phyloP scores from a whole-genome alignment of 2,888 invertebrate species.

The Drosophila cognata region DNA sequence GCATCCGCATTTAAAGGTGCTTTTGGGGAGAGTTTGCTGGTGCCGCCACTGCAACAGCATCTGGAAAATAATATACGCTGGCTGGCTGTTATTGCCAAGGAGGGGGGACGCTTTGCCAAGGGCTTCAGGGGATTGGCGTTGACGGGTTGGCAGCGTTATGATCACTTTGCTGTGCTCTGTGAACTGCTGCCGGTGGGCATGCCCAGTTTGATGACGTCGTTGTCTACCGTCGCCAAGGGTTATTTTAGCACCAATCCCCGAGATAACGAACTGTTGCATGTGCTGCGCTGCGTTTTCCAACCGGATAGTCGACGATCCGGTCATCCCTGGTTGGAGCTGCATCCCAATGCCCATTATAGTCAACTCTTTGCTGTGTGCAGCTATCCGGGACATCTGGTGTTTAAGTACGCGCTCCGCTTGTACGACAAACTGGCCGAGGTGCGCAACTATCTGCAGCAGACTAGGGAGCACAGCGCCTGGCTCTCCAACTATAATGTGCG shows the following conservation, averaged over 20 bases:
- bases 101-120: constrained; percentile 85
- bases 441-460: constrained; percentile 82
- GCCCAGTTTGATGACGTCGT: constrained; percentile 88
- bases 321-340: constrained; percentile 87
- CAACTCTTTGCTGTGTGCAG: constrained; percentile 88
- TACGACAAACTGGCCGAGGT: constrained; percentile 84
- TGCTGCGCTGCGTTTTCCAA: constrained; percentile 87
- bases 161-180: constrained; percentile 89
- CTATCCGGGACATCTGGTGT: constrained; percentile 88
- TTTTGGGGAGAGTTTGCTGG: constrained; percentile 89
- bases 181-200: constrained; percentile 89
- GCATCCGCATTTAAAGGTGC: constrained; percentile 92
- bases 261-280: constrained; percentile 85
- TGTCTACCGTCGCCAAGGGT: constrained; percentile 87
- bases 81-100: constrained; percentile 88
- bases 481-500: constrained; percentile 89
- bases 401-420: constrained; percentile 85
- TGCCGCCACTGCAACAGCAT: constrained; percentile 89
- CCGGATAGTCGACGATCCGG: constrained; percentile 84
- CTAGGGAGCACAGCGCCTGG: constrained; percentile 86
- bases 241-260: constrained; percentile 87
- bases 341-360: constrained; percentile 87
- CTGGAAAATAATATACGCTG: constrained; percentile 90
- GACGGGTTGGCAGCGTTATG: constrained; percentile 86
- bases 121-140: constrained; percentile 84